These are phyloP conservation scores for Halichoerus grypus DNA, from an alignment of 2,113 vertebrate species.

Conservation along the genomic window DNA sequence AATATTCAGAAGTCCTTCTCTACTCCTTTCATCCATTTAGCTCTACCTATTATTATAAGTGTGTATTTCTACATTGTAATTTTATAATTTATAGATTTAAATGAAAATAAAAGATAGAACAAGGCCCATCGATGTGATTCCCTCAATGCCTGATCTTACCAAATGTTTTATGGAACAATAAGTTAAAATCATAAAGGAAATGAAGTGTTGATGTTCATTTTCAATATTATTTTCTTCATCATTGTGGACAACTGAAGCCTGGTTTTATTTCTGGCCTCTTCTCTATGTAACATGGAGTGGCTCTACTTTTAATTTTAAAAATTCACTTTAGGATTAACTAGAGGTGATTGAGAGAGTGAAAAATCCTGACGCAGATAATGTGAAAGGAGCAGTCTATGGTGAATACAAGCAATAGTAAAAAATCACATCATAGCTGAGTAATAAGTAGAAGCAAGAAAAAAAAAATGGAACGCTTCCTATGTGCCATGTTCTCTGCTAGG, in stretches of 20 bases:
- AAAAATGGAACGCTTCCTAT: neutral
- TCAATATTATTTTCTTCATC: neutral
- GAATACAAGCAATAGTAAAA: neutral
- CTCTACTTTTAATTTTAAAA: constrained; percentile 17
- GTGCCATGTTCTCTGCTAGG: neutral
- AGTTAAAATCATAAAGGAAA: neutral
- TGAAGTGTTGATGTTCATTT: neutral
- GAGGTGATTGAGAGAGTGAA: neutral
- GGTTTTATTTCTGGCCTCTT: constrained; percentile 24
- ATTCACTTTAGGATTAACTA: neutral
- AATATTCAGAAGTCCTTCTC: neutral
- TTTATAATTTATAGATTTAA: constrained; percentile 20
- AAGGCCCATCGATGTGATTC: neutral
- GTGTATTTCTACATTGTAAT: neutral
- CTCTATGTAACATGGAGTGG: neutral
- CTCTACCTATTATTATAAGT: neutral
- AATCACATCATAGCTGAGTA: neutral
- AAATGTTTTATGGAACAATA: neutral
- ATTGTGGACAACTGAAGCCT: neutral
- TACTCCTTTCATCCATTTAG: neutral
- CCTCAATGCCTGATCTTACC: neutral
- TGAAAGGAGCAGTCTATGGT: neutral
- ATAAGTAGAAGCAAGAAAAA: neutral
- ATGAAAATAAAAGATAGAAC: neutral
- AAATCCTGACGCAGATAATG: neutral